phyloP scores from a whole-genome alignment of 2,797 vertebrate species.

The Dipus sagitta region DNA sequence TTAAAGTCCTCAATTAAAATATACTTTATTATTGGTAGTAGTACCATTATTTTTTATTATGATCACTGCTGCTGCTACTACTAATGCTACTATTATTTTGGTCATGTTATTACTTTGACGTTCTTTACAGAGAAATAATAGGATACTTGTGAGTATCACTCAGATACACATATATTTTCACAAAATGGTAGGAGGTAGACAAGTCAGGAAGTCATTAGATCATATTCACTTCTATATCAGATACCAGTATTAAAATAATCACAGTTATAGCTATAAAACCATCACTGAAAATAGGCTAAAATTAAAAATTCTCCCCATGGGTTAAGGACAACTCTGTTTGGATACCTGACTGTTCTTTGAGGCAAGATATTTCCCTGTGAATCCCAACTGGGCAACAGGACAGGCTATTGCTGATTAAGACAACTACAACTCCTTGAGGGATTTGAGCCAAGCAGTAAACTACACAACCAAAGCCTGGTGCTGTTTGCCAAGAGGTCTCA shows the following conservation, averaged over 20 bases:
- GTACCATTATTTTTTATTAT: too few species aligned
- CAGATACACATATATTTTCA: not conserved
- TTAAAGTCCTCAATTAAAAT: too few species aligned
- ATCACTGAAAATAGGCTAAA: slow-evolving; percentile 65
- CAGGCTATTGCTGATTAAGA: slow-evolving; percentile 36
- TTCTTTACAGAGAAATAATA: slow-evolving; percentile 23
- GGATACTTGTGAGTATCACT: slow-evolving; percentile 52
- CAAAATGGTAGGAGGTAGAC: not conserved
- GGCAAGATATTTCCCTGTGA: slow-evolving; percentile 58
- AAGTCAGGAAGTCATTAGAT: slow-evolving; percentile 16
- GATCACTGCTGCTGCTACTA: too few species aligned
- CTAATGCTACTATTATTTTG: not conserved
- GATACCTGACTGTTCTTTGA: slow-evolving; percentile 53
- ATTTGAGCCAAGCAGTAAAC: slow-evolving; percentile 18
- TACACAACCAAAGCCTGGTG: not conserved
- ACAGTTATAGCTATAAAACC: slow-evolving; percentile 53
- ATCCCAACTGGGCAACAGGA: slow-evolving; percentile 47
- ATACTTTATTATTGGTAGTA: too few species aligned
- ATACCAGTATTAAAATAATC: slow-evolving; percentile 66
- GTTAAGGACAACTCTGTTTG: slow-evolving; percentile 38
- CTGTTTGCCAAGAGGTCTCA: not conserved
- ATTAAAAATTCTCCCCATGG: slow-evolving; percentile 59
- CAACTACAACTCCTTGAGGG: not conserved
- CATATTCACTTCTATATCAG: slow-evolving; percentile 52
- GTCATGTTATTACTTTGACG: slow-evolving; percentile 4